phyloP scores from a whole-genome alignment of 2,888 invertebrate species.

The Serripes groenlandicus region DNA sequence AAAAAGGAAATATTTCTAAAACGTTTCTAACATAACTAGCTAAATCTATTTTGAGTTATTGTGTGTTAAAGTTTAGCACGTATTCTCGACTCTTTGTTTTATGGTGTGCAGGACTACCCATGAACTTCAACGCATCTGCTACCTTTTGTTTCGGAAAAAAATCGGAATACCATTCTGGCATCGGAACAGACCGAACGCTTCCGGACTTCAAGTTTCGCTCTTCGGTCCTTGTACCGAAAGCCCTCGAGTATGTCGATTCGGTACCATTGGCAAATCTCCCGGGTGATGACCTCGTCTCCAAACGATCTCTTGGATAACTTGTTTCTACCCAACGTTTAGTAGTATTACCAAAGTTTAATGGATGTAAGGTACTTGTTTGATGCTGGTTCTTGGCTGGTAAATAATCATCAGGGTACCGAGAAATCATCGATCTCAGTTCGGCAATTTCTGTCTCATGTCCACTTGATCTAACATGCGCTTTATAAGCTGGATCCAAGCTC shows the following conservation, averaged over 20 bases:
- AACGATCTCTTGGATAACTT: conserved; percentile 21
- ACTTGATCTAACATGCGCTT: not conserved
- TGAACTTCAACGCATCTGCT: conserved; percentile 61
- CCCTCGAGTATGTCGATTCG: not conserved
- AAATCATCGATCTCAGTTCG: conserved; percentile 6
- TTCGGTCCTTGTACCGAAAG: not conserved
- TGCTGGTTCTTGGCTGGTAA: conserved; percentile 37
- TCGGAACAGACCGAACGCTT: conserved; percentile 36
- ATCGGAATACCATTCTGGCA: conserved; percentile 59
- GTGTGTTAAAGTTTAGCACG: conserved; percentile 57
- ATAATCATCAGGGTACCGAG: conserved; percentile 32
- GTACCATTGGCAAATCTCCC: not conserved
- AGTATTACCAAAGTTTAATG: conserved; percentile 34
- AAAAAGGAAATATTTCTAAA: too few species aligned
- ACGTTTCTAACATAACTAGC: too few species aligned
- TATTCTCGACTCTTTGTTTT: conserved; percentile 48
- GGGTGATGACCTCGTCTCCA: not conserved
- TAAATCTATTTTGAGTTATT: too few species aligned
- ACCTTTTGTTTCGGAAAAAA: conserved; percentile 60
- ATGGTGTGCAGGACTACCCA: conserved; percentile 54
- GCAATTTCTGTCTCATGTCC: conserved; percentile 23
- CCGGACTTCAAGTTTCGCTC: conserved; percentile 5
- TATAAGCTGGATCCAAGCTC: conserved; percentile 62
- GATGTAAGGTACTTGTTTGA: conserved; percentile 47
- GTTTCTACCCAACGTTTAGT: conserved; percentile 45